These are phyloP conservation scores for Netelia fuscicornis DNA, from an alignment of 2,888 invertebrate species.

Conservation along the genomic window DNA sequence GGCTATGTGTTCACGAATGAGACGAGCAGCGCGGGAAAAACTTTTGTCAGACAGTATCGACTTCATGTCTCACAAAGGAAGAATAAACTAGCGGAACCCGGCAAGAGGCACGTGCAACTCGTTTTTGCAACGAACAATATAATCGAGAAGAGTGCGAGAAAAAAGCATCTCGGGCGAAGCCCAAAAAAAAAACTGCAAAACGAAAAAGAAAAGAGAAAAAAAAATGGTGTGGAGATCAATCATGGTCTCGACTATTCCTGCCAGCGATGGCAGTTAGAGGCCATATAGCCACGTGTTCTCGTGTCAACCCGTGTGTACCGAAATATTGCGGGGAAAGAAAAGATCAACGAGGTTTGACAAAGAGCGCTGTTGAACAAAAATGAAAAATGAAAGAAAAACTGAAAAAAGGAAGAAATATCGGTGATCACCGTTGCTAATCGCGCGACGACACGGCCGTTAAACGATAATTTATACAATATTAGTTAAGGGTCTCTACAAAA, in stretches of 20 bases:
- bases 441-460: constrained; percentile 43
- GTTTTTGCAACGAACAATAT: constrained; percentile 50
- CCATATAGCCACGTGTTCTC: constrained; percentile 62
- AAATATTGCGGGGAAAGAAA: background rate
- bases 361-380: constrained; percentile 28
- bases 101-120: constrained; percentile 12
- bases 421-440: constrained; percentile 32
- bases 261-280: constrained; percentile 59
- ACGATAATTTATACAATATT: constrained; percentile 64
- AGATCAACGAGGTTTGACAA: constrained; percentile 17
- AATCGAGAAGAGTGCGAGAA: constrained; percentile 45
- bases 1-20: constrained; percentile 91
- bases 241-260: constrained; percentile 54
- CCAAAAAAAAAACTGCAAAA: constrained; percentile 7
- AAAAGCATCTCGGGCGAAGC: constrained; percentile 57
- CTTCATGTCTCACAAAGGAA: constrained; percentile 84
- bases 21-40: constrained; percentile 85
- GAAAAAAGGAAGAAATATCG: constrained; percentile 13
- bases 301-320: constrained; percentile 23
- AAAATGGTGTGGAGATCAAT: constrained; percentile 41
- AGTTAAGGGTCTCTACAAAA: constrained; percentile 72
- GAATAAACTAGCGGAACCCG: constrained; percentile 79
- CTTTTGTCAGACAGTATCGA: constrained; percentile 83
- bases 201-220: background rate
- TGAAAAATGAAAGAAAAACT: background rate